Conservation (phyloP, 1,140 invertebrate species). For the Drosophila sucinea region DNA sequence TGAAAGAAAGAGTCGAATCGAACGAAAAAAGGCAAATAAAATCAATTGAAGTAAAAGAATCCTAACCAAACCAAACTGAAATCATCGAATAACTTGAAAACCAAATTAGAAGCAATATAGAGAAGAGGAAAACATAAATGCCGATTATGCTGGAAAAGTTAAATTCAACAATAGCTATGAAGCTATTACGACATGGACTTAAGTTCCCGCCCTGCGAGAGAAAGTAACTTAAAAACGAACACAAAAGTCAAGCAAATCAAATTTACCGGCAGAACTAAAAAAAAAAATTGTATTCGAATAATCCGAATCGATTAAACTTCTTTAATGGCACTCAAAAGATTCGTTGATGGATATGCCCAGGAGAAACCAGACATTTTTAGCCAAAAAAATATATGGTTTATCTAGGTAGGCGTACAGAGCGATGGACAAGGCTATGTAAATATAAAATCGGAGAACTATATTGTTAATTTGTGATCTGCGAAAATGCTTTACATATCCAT, state of each 20-base stretch:
- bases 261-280: not conserved
- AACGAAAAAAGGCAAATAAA: slow-evolving; percentile 1
- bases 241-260: not conserved
- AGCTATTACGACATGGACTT: not conserved
- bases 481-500: no score
- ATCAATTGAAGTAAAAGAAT: slow-evolving; percentile 1
- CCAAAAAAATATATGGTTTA: not conserved
- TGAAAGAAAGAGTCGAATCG: not conserved
- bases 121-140: not conserved
- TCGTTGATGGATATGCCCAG: not conserved
- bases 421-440: not conserved
- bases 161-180: no score
- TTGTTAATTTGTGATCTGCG: no score
- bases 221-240: not conserved
- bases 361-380: no score
- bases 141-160: not conserved
- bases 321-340: not conserved
- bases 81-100: not conserved
- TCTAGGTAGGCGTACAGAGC: not conserved
- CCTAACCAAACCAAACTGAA: slow-evolving; percentile 11
- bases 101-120: not conserved
- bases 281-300: not conserved
- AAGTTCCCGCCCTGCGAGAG: not conserved
- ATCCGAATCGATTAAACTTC: not conserved
- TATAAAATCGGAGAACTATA: not conserved